Evolutionary conservation across 2,797 vertebrate genomes (phyloP), one percentile per base, ranked within the genome.

Genomic region (Enteromius mattozi): DNA sequence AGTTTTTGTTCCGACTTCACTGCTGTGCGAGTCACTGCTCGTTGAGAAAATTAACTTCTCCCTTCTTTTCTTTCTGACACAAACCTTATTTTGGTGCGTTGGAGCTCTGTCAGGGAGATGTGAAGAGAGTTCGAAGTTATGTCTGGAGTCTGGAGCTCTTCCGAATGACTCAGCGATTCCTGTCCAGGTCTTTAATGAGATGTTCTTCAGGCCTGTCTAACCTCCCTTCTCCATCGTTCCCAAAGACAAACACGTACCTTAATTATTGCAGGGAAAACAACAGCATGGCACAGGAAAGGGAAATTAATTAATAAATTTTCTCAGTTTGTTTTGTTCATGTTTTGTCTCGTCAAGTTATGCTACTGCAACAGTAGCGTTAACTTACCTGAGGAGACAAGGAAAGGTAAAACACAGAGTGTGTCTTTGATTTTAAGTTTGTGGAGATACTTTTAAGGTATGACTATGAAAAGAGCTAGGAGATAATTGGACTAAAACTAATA

Each of bases 181-280:
- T 84, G 82, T 69, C 79, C 75, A 59, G 63, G 54, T 88, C 87
- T 86, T 90, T 93, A 92, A 92, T 93, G 88, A 94, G 90, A 91
- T 84, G 84, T 90, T 84, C 81, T 72, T n/a, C 83, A 86, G 85
- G 81, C 83, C 86, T 84, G 81, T 47, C 89, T 90, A 89, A 91
- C 90, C 91, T 91, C 89, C 87, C 88, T 76, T 86, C 84, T 88
- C 89, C 88, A 86, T 82, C 81, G 7, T 37, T 42, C 89, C 88
- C 77, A 76, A 87, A 90, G 79, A 89, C 89, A 94, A 93, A 92
- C 90, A 91, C 82, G 85, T 27, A 17, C 88, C 87, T 86, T 92
- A 91, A 92, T 91, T 89, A 92, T 91, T 89, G 83, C 87, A 89
- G 87, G 65, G 74, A 88, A 92, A 91, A 91, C 74, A 89, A 68